These are phyloP conservation scores for Nannobrachium achirus DNA, from an alignment of 2,113 vertebrate genomes.

Conservation along the genomic window DNA sequence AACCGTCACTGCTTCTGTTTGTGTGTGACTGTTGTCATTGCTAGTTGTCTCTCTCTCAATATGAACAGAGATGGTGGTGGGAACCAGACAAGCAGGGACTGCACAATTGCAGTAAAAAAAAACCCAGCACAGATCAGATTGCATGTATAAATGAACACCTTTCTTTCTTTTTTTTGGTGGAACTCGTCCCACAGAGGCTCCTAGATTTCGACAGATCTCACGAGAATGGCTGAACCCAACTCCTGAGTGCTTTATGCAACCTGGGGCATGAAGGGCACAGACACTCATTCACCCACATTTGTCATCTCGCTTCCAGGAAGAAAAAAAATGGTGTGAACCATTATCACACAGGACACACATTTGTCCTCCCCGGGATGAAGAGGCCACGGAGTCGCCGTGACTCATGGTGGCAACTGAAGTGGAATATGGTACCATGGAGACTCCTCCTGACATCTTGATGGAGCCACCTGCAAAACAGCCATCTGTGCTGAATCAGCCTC, in stretches of 20 bases:
- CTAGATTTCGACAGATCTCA: slow-evolving; percentile 8
- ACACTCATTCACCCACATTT: neutral
- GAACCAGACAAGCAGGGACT: slow-evolving; percentile 49
- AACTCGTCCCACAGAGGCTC: slow-evolving; percentile 26
- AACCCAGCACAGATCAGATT: slow-evolving; percentile 43
- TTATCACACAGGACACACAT: no score
- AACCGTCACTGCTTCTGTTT: slow-evolving; percentile 3
- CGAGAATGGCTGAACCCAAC: slow-evolving; percentile 27
- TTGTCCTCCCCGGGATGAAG: neutral
- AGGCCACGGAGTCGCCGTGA: neutral
- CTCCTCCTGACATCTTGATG: neutral
- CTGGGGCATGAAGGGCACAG: slow-evolving; percentile 27
- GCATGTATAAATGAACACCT: slow-evolving; percentile 42
- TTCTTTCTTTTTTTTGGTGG: slow-evolving; percentile 36
- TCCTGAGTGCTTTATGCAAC: slow-evolving; percentile 36
- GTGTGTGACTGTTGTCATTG: neutral
- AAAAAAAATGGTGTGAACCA: neutral
- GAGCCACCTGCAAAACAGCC: slow-evolving; percentile 2
- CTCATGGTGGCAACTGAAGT: neutral
- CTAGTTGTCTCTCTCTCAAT: neutral
- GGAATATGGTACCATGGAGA: neutral
- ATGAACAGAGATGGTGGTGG: slow-evolving; percentile 12
- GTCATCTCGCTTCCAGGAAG: neutral
- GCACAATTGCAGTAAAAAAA: slow-evolving; percentile 30
- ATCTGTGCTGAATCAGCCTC: neutral